Conservation (phyloP, 2,888 invertebrate genomes). For the Fragum fragum region DNA sequence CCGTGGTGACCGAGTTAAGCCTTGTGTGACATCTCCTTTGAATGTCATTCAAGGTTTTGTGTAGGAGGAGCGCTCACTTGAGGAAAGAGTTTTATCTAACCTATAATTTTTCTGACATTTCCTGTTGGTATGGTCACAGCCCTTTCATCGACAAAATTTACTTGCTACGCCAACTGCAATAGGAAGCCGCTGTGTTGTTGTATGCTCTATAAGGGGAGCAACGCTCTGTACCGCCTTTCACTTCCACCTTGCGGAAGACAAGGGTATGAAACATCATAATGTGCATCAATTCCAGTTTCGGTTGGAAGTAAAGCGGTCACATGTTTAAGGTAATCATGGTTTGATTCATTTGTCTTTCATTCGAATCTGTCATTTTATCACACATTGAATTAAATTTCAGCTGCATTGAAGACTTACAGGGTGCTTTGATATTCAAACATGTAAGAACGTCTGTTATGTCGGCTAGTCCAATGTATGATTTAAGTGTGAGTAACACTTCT, state of each 20-base stretch:
- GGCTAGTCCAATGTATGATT: background rate
- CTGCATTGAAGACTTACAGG: slow-evolving; percentile 9
- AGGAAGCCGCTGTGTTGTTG: background rate
- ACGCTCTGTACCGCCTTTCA: background rate
- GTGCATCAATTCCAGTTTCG: too few species aligned
- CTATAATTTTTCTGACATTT: too few species aligned
- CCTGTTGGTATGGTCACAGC: too few species aligned
- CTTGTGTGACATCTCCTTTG: too few species aligned
- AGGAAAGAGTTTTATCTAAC: too few species aligned
- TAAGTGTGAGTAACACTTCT: background rate
- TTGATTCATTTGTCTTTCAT: slow-evolving; percentile 1
- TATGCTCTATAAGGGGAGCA: slow-evolving; percentile 5
- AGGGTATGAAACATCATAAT: slow-evolving; percentile 24
- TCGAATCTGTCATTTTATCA: background rate
- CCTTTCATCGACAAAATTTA: background rate
- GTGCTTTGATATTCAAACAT: slow-evolving; percentile 26
- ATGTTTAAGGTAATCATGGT: background rate
- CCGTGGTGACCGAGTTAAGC: too few species aligned
- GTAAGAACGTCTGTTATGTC: slow-evolving; percentile 3
- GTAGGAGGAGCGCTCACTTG: too few species aligned
- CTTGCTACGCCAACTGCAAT: slow-evolving; percentile 13
- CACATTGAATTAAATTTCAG: slow-evolving; percentile 15
- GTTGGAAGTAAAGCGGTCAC: too few species aligned
- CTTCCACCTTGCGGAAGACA: background rate
- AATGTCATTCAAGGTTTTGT: too few species aligned